Percentiles rank a stretch among this genome's conserved stretches.
Conservation (phyloP, 2,888 invertebrate genomes). For the Sycophila texana region DNA sequence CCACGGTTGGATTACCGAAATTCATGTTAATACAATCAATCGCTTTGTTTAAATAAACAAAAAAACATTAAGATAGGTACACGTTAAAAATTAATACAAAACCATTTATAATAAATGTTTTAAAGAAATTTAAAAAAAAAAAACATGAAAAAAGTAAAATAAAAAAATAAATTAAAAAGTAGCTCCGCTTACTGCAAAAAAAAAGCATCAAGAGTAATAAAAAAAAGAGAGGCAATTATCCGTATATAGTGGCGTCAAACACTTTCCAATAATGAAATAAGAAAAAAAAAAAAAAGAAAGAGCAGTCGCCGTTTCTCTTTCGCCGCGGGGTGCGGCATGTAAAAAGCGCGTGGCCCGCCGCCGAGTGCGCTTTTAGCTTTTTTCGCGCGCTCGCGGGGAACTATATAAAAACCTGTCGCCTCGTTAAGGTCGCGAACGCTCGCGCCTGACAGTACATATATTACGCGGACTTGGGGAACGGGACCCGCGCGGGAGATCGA, state of each 20-base stretch:
- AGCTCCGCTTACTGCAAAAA: too few species aligned
- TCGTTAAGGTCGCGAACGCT: conserved; percentile 40
- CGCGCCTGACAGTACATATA: conserved; percentile 61
- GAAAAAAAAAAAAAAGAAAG: neutral
- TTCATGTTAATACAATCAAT: too few species aligned
- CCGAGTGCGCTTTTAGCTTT: conserved; percentile 22
- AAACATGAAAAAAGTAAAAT: too few species aligned
- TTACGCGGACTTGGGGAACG: conserved; percentile 47
- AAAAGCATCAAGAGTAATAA: neutral
- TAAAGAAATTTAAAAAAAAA: too few species aligned
- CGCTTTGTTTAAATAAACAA: too few species aligned
- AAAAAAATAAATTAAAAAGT: too few species aligned
- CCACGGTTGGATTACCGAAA: too few species aligned
- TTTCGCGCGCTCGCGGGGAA: neutral
- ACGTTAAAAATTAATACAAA: too few species aligned
- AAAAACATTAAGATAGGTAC: too few species aligned
- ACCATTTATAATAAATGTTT: too few species aligned
- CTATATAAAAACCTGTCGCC: conserved; percentile 41
- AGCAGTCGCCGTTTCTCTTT: neutral
- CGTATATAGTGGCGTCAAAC: neutral
- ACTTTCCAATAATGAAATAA: conserved; percentile 20
- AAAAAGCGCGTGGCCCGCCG: conserved; percentile 8
- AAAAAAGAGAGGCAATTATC: too few species aligned
- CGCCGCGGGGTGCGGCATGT: neutral
- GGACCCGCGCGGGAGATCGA: conserved; percentile 19